These are phyloP conservation scores for Arctocebus calabarensis DNA, from an alignment of 2,797 vertebrate genomes.

Conservation along the genomic window DNA sequence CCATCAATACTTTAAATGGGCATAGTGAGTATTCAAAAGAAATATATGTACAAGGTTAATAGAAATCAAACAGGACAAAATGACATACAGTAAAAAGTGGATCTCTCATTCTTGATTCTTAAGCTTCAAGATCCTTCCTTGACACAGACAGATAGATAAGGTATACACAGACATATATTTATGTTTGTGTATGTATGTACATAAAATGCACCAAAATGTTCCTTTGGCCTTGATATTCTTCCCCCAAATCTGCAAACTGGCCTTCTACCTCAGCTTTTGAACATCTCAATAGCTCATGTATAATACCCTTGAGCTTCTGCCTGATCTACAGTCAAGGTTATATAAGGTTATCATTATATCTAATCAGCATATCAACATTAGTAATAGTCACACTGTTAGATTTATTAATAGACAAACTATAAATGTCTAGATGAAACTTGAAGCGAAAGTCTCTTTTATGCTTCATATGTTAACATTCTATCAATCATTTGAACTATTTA, in stretches of 20 bases:
- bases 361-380: neutral
- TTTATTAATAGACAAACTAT: neutral
- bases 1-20: neutral
- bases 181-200: neutral
- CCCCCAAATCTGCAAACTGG: neutral
- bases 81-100: neutral
- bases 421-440: constrained; percentile 8
- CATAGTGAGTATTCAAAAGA: neutral
- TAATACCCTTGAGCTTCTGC: neutral
- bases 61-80: neutral
- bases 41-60: neutral
- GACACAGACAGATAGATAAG: neutral
- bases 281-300: neutral
- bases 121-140: neutral
- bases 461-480: constrained; percentile 16
- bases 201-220: neutral
- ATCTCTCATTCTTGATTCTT: constrained; percentile 2
- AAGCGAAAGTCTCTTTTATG: constrained; percentile 42
- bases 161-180: neutral
- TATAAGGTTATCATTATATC: neutral
- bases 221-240: constrained; percentile 1
- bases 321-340: neutral
- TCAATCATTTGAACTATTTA: neutral
- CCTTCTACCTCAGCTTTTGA: neutral
- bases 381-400: neutral